phyloP scores from a whole-genome alignment of 2,797 vertebrate species.

The Tympanoctomys barrerae region DNA sequence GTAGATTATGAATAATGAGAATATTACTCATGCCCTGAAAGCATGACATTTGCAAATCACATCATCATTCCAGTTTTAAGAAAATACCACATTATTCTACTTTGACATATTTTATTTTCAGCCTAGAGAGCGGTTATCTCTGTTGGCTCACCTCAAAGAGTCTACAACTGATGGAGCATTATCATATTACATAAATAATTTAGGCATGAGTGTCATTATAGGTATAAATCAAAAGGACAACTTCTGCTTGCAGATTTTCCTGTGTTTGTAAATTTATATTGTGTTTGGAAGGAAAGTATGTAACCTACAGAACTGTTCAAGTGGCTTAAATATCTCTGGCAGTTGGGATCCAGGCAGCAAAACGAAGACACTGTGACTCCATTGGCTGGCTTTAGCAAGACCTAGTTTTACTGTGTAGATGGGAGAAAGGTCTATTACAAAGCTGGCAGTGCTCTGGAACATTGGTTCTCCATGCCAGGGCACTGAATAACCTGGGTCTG shows the following conservation, averaged over 20 bases:
- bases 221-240: conserved; percentile 71
- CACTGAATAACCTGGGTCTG: not conserved
- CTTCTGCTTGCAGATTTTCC: not conserved
- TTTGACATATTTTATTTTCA: conserved; percentile 63
- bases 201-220: not conserved
- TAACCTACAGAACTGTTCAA: not conserved
- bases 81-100: conserved; percentile 53
- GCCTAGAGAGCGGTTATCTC: conserved; percentile 13
- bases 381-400: not conserved
- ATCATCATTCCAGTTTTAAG: not conserved
- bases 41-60: conserved; percentile 71
- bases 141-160: conserved; percentile 49
- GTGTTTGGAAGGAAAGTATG: not conserved
- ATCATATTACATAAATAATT: conserved; percentile 65
- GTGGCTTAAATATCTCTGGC: not conserved
- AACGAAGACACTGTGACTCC: no score
- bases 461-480: fast-evolving
- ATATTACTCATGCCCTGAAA: conserved; percentile 36
- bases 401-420: fast-evolving
- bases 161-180: conserved; percentile 2
- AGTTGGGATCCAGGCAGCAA: not conserved
- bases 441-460: not conserved
- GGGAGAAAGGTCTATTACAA: no score
- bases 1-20: conserved; percentile 63
- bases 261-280: conserved; percentile 1